phyloP scores from a whole-genome alignment of 2,888 invertebrate species.

The Caradrina kadenii region DNA sequence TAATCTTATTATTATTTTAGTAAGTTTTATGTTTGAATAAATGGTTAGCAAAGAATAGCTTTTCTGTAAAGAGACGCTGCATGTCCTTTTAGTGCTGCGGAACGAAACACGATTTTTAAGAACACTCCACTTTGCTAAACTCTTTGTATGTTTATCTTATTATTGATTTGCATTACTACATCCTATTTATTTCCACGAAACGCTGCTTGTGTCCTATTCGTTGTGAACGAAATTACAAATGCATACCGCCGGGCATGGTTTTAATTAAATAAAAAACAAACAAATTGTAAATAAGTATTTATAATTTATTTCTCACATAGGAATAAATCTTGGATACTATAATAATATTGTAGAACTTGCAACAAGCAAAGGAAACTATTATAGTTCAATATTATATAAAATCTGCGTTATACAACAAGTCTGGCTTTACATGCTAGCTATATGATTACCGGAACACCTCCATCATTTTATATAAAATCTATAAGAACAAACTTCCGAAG shows the following conservation, averaged over 20 bases:
- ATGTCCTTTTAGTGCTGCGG: too few species aligned
- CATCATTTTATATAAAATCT: slow-evolving; percentile 39
- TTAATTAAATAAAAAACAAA: slow-evolving; percentile 3
- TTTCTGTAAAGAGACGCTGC: too few species aligned
- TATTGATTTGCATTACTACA: too few species aligned
- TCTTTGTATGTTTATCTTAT: background rate
- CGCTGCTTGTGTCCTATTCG: too few species aligned
- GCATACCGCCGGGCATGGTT: too few species aligned
- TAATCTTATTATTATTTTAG: too few species aligned
- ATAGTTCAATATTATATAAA: slow-evolving; percentile 36
- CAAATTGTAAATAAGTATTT: slow-evolving; percentile 19
- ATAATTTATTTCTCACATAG: slow-evolving; percentile 54
- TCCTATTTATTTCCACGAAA: too few species aligned
- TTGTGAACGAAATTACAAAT: too few species aligned
- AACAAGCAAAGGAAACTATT: slow-evolving; percentile 49
- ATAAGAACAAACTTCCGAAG: slow-evolving; percentile 11
- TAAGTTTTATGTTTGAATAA: too few species aligned
- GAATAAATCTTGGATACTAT: slow-evolving; percentile 46
- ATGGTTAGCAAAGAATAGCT: too few species aligned
- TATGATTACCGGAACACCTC: slow-evolving; percentile 14
- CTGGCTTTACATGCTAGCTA: slow-evolving; percentile 31
- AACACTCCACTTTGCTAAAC: too few species aligned
- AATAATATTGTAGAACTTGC: slow-evolving; percentile 41
- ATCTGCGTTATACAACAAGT: slow-evolving; percentile 21
- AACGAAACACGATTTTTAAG: too few species aligned